phyloP scores from a whole-genome alignment of 2,113 vertebrate genomes.

The Puntigrus tetrazona region DNA sequence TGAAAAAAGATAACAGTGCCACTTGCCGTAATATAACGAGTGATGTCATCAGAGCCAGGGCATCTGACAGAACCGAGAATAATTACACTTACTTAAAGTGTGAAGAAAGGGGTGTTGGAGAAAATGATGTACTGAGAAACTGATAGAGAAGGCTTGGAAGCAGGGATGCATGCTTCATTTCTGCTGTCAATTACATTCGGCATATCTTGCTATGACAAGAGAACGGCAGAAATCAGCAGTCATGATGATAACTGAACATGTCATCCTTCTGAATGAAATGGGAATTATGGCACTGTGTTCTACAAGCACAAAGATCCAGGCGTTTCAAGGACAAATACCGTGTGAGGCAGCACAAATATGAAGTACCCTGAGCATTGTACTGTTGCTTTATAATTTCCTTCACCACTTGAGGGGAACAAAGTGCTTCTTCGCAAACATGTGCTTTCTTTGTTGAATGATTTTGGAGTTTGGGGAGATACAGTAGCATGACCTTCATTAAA shows the following conservation, averaged over 20 bases:
- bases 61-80: not conserved
- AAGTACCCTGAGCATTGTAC: not conserved
- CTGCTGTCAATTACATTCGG: not conserved
- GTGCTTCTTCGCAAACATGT: not conserved
- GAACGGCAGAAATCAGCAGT: not conserved
- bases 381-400: not conserved
- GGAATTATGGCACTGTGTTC: not conserved
- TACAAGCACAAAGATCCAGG: not conserved
- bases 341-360: not conserved
- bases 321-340: not conserved
- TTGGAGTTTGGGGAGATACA: not conserved
- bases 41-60: constrained; percentile 20
- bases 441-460: not conserved
- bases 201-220: not conserved
- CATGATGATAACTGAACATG: not conserved
- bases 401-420: not conserved
- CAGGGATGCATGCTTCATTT: not conserved
- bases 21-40: constrained; percentile 1
- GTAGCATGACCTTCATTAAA: not conserved
- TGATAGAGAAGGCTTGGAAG: not conserved
- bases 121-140: not conserved
- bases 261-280: not conserved
- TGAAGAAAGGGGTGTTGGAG: not conserved
- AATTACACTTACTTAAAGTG: not conserved
- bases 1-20: constrained; percentile 31